Conservation (phyloP, 2,113 vertebrate genomes). For the Elephas maximus region DNA sequence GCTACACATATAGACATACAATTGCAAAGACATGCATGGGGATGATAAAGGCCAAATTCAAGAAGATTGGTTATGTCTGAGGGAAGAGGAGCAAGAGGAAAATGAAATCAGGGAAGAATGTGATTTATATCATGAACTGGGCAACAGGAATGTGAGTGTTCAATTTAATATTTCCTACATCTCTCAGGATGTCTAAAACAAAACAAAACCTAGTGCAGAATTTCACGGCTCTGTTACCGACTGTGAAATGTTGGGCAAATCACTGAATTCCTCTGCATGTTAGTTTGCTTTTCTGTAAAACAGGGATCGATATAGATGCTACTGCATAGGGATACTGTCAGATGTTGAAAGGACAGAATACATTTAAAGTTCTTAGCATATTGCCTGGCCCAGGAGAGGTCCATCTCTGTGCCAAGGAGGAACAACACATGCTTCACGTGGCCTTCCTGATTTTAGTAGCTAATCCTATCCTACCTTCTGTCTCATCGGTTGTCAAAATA, state of each 20-base stretch:
- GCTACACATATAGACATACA: background rate
- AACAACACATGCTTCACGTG: background rate
- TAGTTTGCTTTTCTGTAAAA: slow-evolving; percentile 43
- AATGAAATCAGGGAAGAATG: background rate
- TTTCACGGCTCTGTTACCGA: slow-evolving; percentile 1
- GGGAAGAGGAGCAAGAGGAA: background rate
- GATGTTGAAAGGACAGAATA: background rate
- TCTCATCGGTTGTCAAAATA: slow-evolving; percentile 43
- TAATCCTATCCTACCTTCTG: background rate
- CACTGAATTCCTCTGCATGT: background rate
- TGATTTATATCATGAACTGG: background rate
- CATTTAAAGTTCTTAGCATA: slow-evolving; percentile 8
- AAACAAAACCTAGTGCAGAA: background rate
- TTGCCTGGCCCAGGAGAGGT: background rate
- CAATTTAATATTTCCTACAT: background rate
- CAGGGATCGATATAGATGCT: background rate
- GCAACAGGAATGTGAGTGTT: background rate
- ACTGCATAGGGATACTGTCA: background rate
- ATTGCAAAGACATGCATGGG: background rate
- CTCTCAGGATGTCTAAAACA: background rate
- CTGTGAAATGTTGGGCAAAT: background rate
- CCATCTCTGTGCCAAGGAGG: background rate
- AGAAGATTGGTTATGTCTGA: background rate
- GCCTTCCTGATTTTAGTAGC: background rate
- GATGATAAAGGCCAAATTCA: background rate